Evolutionary conservation across 2,888 invertebrate species (phyloP).

Genomic region (Heliconius charithonia): DNA sequence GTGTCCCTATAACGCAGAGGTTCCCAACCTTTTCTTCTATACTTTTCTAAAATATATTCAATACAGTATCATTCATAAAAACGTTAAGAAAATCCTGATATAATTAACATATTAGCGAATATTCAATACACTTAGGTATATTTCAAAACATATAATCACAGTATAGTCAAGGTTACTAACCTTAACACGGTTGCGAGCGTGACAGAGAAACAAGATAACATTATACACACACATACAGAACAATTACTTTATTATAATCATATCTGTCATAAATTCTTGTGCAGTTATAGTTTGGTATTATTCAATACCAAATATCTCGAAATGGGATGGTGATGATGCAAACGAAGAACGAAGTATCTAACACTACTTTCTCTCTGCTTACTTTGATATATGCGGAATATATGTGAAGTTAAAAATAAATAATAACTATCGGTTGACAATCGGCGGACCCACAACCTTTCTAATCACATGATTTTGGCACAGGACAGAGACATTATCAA

Average conservation of each 20-base stretch:
- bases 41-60: too few species aligned
- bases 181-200: constrained; percentile 7
- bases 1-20: too few species aligned
- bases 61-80: too few species aligned
- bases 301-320: background rate
- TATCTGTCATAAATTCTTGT: background rate
- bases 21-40: too few species aligned
- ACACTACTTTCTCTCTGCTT: background rate
- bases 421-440: background rate
- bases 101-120: too few species aligned
- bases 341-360: background rate
- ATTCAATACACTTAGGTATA: background rate
- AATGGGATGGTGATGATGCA: background rate
- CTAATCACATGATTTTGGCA: background rate
- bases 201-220: background rate
- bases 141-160: background rate
- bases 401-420: background rate
- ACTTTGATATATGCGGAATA: background rate
- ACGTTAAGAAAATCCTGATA: too few species aligned
- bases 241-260: background rate
- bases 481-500: background rate
- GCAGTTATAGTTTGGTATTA: background rate
- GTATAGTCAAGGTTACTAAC: constrained; percentile 10
- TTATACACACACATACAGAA: background rate
- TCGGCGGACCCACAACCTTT: background rate